Base-by-base conservation (phyloP, 2,113 vertebrate species). In the Origma solitaria region DNA sequence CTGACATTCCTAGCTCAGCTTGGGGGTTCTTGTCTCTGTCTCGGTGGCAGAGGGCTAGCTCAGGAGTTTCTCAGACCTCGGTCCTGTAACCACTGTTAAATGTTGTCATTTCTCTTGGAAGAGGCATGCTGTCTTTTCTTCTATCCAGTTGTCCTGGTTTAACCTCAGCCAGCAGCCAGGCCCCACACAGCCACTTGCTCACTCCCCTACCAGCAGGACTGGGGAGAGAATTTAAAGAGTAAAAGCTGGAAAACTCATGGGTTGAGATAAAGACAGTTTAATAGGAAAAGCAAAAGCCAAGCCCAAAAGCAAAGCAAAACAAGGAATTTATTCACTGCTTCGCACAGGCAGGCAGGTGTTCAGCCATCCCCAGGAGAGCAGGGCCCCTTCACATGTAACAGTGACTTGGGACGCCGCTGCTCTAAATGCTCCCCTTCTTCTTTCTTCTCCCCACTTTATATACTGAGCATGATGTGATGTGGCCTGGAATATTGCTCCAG, bases 161-260 rank as follows among this genome's bases (percentile, higher is more conserved):
- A 60, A 23, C 45, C 15, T 19, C 23, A 53, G 27, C 33, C 22
- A 44, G 62, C 38, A 51, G 45, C 18, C 33, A 60, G 27, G 21
- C 22, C 45, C 37, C 22, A 22, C 0, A 1, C 27, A 53, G 54
- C 28, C 1, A 0, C 23, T 69, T 4, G 4, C 8, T 61, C 33
- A 27, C 54, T 69, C 28, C 27, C 10, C 15, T 33, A 38, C 10
- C 23, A n/a, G 45, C 13, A n/a, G 23, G 7, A 28, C 12, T 45
- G n/a, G 33, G 38, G 38, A 78, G 54, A 45, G 33, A 38, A 28
- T 78, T 44, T 33, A 28, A 53, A 30, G 33, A 38, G 56, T 33
- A 38, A 60, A 68, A 77, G 33, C 22, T 69, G 54, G 38, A 37
- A 77, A 77, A 37, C 4, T 22, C 11, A 1, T 44, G 24, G 38